A percentile compares a stretch with the other conserved stretches of the same genome.
Evolutionary conservation across 2,113 vertebrate genomes (phyloP).

Genomic region (Hippocampus guttulatus): DNA sequence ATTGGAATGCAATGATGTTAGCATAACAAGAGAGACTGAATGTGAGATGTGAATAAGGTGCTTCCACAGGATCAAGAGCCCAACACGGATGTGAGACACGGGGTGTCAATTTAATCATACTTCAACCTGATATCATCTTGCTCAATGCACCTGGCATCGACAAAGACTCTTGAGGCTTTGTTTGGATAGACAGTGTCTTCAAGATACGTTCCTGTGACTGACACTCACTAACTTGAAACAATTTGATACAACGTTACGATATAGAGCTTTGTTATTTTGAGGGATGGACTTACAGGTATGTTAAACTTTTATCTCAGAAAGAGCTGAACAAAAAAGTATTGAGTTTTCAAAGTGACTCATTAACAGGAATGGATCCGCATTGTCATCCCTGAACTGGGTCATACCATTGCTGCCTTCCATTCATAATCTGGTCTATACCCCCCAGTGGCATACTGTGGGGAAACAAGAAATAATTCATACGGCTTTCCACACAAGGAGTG

Average conservation of each 20-base stretch:
- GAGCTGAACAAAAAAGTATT: neutral
- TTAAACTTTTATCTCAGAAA: constrained; percentile 1
- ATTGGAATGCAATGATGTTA: constrained; percentile 68
- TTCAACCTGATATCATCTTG: constrained; percentile 70
- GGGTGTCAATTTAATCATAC: constrained; percentile 76
- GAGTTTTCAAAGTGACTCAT: constrained; percentile 49
- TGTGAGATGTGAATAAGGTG: constrained; percentile 68
- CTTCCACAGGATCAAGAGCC: constrained; percentile 58
- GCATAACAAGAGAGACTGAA: constrained; percentile 66
- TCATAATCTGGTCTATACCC: constrained; percentile 48
- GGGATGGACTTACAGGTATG: neutral
- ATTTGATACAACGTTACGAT: neutral
- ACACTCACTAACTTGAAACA: constrained; percentile 27
- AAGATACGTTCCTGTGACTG: constrained; percentile 46
- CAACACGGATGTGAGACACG: constrained; percentile 69
- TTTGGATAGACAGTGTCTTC: constrained; percentile 34
- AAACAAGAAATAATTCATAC: constrained; percentile 87
- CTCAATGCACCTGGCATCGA: constrained; percentile 65
- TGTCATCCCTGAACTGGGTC: constrained; percentile 32
- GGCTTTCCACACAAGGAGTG: constrained; percentile 77
- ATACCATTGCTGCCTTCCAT: constrained; percentile 13
- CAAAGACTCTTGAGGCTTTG: constrained; percentile 59
- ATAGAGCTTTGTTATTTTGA: neutral
- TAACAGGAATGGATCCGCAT: constrained; percentile 12
- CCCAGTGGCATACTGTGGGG: constrained; percentile 67